These are phyloP conservation scores for Corvus hawaiiensis DNA, from an alignment of 2,113 vertebrate genomes.

Conservation along the genomic window DNA sequence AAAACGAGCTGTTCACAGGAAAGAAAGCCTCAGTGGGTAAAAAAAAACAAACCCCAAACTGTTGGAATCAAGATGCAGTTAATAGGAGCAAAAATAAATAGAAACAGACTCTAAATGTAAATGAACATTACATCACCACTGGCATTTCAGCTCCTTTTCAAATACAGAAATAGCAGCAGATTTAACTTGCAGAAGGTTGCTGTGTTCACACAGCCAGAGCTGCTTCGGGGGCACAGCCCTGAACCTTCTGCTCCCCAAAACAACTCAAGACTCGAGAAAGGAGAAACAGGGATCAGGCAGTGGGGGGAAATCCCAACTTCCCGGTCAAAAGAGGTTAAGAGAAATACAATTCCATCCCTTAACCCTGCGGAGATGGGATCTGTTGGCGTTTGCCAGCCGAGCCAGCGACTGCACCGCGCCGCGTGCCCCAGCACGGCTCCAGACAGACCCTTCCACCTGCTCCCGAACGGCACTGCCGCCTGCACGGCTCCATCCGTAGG, in stretches of 20 bases:
- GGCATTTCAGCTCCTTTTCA: slow-evolving; percentile 35
- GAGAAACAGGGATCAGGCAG: neutral
- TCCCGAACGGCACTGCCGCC: neutral
- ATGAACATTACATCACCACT: slow-evolving; percentile 34
- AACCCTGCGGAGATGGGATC: neutral
- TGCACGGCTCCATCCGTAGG: neutral
- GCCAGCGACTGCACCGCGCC: too few species aligned
- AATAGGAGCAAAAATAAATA: slow-evolving; percentile 52
- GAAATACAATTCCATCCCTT: neutral
- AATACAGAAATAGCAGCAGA: neutral
- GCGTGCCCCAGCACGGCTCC: neutral
- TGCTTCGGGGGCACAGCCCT: neutral
- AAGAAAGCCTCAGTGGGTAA: neutral
- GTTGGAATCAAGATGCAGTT: neutral
- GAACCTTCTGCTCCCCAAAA: neutral
- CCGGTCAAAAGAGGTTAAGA: neutral
- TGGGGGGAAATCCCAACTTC: neutral
- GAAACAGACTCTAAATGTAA: slow-evolving; percentile 46
- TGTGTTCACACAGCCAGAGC: neutral
- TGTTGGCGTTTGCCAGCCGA: neutral
- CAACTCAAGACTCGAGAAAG: neutral
- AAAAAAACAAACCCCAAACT: neutral
- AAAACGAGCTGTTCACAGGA: slow-evolving; percentile 16
- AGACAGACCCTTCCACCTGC: neutral
- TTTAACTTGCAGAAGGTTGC: neutral